These are phyloP conservation scores for Spea multiplicata DNA, from an alignment of 2,113 vertebrate species.

Conservation along the genomic window DNA sequence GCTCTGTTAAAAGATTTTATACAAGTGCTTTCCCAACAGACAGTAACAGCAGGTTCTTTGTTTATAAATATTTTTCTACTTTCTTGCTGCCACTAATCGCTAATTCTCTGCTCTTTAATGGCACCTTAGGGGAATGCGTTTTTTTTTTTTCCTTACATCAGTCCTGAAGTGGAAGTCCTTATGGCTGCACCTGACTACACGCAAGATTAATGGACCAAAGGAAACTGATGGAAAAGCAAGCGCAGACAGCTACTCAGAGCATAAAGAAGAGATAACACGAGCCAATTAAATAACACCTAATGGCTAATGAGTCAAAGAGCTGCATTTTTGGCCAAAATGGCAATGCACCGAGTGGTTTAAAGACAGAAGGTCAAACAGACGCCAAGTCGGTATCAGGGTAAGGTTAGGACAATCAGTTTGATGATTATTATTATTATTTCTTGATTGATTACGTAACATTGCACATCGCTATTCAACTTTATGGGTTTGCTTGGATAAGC, in stretches of 20 bases:
- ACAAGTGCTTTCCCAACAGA: conserved; percentile 48
- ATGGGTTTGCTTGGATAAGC: too few species aligned
- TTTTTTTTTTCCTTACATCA: conserved; percentile 28
- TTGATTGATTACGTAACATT: too few species aligned
- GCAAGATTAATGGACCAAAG: conserved; percentile 38
- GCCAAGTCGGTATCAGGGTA: background rate
- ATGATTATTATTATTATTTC: too few species aligned
- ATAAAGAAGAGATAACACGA: background rate
- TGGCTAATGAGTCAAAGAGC: conserved; percentile 2
- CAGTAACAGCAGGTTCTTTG: conserved; percentile 46
- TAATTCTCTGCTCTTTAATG: conserved; percentile 47
- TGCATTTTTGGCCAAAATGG: conserved; percentile 5
- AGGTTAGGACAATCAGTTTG: background rate
- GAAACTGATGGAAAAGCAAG: conserved; percentile 30
- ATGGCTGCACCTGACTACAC: conserved; percentile 37
- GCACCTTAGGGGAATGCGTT: conserved; percentile 39
- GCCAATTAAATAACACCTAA: conserved; percentile 34
- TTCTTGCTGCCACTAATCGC: conserved; percentile 46
- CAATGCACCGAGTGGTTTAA: conserved; percentile 8
- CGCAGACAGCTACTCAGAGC: background rate
- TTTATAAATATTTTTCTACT: conserved; percentile 50
- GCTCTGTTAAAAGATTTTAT: conserved; percentile 48
- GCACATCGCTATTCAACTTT: too few species aligned
- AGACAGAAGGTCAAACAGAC: background rate
- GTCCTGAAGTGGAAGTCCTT: conserved; percentile 34